A percentile compares a stretch with the other conserved stretches of the same genome.
phyloP scores from a whole-genome alignment of 1,140 invertebrate genomes.

The Conopomorpha cramerella region DNA sequence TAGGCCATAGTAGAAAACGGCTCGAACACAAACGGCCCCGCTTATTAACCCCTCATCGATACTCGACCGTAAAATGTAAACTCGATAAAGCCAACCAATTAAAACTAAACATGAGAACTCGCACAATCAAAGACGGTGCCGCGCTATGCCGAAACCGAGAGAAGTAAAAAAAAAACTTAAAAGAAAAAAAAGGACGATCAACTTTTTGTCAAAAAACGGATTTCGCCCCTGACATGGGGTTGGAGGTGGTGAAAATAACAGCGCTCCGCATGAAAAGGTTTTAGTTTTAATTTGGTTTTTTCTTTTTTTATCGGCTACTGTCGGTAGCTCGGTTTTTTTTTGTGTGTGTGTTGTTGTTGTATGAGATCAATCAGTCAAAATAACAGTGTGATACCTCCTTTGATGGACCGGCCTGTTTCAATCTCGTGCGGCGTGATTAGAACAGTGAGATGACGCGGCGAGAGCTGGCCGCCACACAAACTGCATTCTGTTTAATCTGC shows the following conservation, averaged over 20 bases:
- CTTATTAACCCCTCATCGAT: constrained; percentile 60
- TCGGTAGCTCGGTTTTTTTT: constrained; percentile 58
- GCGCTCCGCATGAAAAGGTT: constrained; percentile 58
- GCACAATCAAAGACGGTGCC: constrained; percentile 55
- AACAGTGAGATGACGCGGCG: no score
- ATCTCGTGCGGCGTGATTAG: constrained; percentile 57
- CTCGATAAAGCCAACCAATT: constrained; percentile 61
- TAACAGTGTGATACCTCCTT: constrained; percentile 60
- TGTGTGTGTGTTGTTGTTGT: no score
- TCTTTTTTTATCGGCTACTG: constrained; percentile 60
- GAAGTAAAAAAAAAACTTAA: constrained; percentile 51
- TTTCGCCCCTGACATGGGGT: constrained; percentile 31
- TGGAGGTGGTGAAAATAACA: constrained; percentile 53
- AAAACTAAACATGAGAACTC: constrained; percentile 60
- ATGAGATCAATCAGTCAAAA: constrained; percentile 59
- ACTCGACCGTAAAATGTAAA: constrained; percentile 59
- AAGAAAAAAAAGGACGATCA: no score
- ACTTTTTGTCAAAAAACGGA: constrained; percentile 33
- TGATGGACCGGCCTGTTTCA: constrained; percentile 56
- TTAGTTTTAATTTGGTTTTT: constrained; percentile 59
- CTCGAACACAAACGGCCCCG: constrained; percentile 56
- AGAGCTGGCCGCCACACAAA: no score
- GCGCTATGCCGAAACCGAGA: constrained; percentile 51
- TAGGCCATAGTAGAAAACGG: no score
- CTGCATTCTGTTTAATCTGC: no score